Evolutionary conservation across 2,888 invertebrate species (phyloP).

Genomic region (Eupithecia vulgata): DNA sequence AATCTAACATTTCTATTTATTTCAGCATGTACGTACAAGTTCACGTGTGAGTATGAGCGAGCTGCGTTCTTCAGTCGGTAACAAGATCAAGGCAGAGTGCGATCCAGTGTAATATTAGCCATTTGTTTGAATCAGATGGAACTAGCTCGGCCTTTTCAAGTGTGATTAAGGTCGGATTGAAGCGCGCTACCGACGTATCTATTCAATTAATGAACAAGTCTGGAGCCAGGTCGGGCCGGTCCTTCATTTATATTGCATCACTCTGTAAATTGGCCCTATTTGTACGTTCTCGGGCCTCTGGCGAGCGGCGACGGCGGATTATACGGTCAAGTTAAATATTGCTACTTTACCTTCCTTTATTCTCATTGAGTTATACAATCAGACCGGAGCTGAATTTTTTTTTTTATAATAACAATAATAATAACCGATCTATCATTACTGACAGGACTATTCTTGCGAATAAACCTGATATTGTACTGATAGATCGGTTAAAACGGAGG

Average conservation of each 20-base stretch:
- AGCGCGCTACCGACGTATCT: slow-evolving; percentile 77
- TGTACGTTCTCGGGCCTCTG: slow-evolving; percentile 58
- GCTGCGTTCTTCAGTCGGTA: slow-evolving; percentile 40
- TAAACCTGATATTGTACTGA: no score
- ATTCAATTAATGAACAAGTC: slow-evolving; percentile 79
- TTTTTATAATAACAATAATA: no score
- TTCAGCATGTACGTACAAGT: not conserved
- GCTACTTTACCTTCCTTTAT: slow-evolving; percentile 27
- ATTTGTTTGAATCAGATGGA: slow-evolving; percentile 63
- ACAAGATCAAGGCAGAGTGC: slow-evolving; percentile 72
- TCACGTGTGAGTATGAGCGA: not conserved
- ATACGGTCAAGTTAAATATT: slow-evolving; percentile 64
- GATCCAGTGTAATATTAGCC: slow-evolving; percentile 74
- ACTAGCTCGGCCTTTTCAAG: slow-evolving; percentile 75
- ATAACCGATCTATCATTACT: no score
- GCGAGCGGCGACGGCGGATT: slow-evolving; percentile 55
- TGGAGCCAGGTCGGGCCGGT: slow-evolving; percentile 64
- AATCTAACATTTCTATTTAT: not conserved
- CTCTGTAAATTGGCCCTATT: slow-evolving; percentile 72
- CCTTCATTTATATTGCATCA: slow-evolving; percentile 74
- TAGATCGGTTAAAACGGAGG: no score
- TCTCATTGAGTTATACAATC: slow-evolving; percentile 23
- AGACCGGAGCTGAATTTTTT: not conserved
- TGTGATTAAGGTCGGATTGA: slow-evolving; percentile 80
- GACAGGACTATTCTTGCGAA: no score